Evolutionary conservation across 2,113 vertebrate species (phyloP), one percentile per base, ranked within the genome.

Genomic region (Meles meles): DNA sequence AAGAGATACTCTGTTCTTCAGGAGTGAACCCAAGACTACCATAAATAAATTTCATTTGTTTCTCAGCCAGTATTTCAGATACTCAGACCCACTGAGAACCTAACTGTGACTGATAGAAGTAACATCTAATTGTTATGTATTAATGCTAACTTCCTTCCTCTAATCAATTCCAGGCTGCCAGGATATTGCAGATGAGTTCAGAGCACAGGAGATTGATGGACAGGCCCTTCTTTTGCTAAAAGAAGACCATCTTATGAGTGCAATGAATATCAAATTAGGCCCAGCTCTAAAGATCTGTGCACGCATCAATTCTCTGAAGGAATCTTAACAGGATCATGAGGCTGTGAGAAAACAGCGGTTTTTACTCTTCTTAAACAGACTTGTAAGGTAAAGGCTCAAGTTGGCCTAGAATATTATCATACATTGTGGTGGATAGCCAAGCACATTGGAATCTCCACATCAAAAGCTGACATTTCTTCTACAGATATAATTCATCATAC

Each of bases 191-290:
- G 99, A 99, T 98, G 99, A 99, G 34, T 99, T 99, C 98, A 99
- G 99, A 98, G 98, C 99, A 97, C 99, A 99, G 98, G 99, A 99
- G 99, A 99, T 99, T 80, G 99, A 99, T 97, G 99, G 99, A 85
- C 99, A 99, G 97, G 99, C 99, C 88, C 99, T 99, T 98, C 99
- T 99, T 90, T 99, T 99, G 90, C 98, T 99, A 93, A 99, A 99
- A 72, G 99, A 99, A 98, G 99, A 99, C 98, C 99, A 99, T 94
- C 99, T 99, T 89, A 99, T 99, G 99, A 99, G 99, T 98, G 99
- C 99, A 98, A 99, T 99, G 99, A 99, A 99, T 98, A 99, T 99
- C 98, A 99, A 99, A 98, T 99, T 99, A 94, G 99, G 99, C 34
- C 99, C 99, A 4, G 99, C 99, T 1, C 98, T 99, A 74, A 99